Base-by-base conservation (phyloP, 2,797 vertebrate genomes). In the Sylvilagus floridanus region DNA sequence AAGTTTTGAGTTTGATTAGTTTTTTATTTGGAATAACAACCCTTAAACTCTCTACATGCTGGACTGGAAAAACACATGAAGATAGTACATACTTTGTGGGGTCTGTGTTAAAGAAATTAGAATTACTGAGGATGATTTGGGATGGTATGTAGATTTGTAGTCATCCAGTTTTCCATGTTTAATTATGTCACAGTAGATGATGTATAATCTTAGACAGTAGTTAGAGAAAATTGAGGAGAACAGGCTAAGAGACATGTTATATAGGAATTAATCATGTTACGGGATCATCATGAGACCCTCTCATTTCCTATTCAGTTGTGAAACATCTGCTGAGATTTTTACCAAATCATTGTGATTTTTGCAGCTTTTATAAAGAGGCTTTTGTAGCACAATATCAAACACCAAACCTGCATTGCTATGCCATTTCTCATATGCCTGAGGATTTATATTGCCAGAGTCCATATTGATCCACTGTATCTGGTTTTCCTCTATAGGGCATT, bases 391-490 rank as follows among this genome's bases (percentile, higher is more conserved):
- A 89, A 4, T 75, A 76, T 69, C 68, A 92, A 37, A 47, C 2
- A 1, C 54, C 2, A 11, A 95, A 72, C 13, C 69, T 79, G 62
- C 75, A 84, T 88, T 62, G 86, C 68, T 26, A 19, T 82, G 87
- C 37, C 69, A 72, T 95, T 93, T 96, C 76, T 96, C 69, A 71
- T 90, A 91, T 88, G 37, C 75, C 65, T 92, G 62, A 85, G 69
- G 60, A 50, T 90, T 95, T 91, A 87, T 94, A 63, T 84, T 93
- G 79, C 88, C 84, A 94, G 57, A 84, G 10, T 92, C 66, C 69
- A 72, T 92, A 95, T 91, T 95, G 96, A 95, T 96, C 88, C 60
- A 91, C 47, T 96, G 95, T 92, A 96, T 92, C 90, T 88, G 93
- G 83, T 89, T 96, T 96, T 91, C 71, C 68, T 91, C 91, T 92